Base-by-base conservation (phyloP, 2,888 invertebrate species). In the Crocallis elinguaria region DNA sequence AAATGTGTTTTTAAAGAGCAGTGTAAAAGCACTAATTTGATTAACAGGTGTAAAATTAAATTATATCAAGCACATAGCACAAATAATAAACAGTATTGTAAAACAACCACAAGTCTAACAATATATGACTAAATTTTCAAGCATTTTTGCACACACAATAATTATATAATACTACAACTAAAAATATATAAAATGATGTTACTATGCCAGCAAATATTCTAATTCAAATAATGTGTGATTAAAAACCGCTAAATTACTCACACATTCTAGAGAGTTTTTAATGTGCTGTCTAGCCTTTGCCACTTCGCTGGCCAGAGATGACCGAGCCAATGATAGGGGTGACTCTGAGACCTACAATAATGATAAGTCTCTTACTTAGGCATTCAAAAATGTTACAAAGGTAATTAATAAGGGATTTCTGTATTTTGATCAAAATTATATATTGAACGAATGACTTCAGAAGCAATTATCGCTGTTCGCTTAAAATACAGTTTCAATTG, bases 271-370 rank as follows among this genome's bases (percentile, higher is more conserved):
- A 75, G 93, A 94, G 77, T 93, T 93, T 92, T 94, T 96, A 92
- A 97, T 95, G 88, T 96, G 95, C 90, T 96, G 95, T 80, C 96
- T 94, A 84, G 96, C 96, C 92, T 95, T 96, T 79, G 96, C 96
- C 81, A 97, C 95, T 93, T 96, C 96, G 84, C 94, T 94, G 78
- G 96, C 96, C 90, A 97, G 93, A 73, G 95, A 94, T 76, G 94
- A 93, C 82, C 92, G 86, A 74, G 83, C 76, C 75, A 82, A 69
- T 66, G 77, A 68, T 65, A 82, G 79, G 71, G 84, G 79, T 64
- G 77, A 70, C 60, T 73, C 78, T 76, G 79, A 77, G 51, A 79
- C 83, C 84, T 86, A 82, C 77, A 82, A 85, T 69, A 68, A 71
- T 64, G 61, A 56, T 37, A 66, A 67, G 37, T 60, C 57, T 57